Base-by-base conservation (phyloP, 1,140 invertebrate species). In the Bombus sylvicola region DNA sequence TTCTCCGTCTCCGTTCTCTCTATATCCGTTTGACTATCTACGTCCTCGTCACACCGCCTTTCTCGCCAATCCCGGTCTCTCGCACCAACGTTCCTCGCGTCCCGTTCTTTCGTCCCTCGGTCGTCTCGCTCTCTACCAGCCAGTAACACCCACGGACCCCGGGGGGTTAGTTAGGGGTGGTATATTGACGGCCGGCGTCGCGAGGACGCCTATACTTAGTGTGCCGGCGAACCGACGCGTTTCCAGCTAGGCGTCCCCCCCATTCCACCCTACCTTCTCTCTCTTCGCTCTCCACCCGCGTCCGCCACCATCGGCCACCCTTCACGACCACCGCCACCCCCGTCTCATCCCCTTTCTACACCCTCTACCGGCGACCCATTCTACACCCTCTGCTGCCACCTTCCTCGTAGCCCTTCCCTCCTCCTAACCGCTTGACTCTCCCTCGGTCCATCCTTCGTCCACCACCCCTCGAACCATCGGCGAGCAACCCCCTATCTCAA, bases 131-230 rank as follows among this genome's bases (percentile, higher is more conserved):
- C 79, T 82, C 88, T 79, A 75, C 85, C 83, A 87, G 77, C 76
- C 81, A 90, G 82, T 90, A 86, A 91, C 92, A 91, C 93, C 93
- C 91, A 92, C 92, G 87, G 90, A 89, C 87, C 92, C 91, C 85
- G 90, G 92, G 93, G 94, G 94, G 94, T 95, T 95, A 95, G 94
- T 94, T 94, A 95, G 94, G 94, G 94, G 94, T 94, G 94, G 94
- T 95, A 94, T 95, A 95, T 95, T 93, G 94, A 94, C 94, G 94
- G 94, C 93, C 93, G 94, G 94, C 94, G 94, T 95, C 94, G 94
- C 94, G 94, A 95, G 94, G 94, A 95, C 94, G 94, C 94, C 94
- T 94, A 95, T 95, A 95, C 94, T 95, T 95, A 95, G 94, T 94
- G 94, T 94, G 93, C 93, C 91, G 90, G 94, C 92, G 93, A 94